These are phyloP conservation scores for Acronicta aceris DNA, from an alignment of 2,888 invertebrate species.

Conservation along the genomic window DNA sequence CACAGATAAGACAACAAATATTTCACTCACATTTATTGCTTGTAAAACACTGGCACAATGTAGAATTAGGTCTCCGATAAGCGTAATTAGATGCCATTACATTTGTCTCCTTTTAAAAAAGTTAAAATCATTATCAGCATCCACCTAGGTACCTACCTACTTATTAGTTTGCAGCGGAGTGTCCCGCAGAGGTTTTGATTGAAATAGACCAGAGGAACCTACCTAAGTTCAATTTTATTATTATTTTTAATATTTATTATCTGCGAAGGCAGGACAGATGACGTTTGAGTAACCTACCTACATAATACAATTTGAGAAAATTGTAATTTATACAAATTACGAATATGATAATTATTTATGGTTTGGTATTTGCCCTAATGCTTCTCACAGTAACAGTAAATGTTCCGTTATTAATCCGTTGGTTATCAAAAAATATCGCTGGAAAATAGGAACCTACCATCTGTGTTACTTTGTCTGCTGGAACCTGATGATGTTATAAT, in stretches of 20 bases:
- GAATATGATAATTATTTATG: conserved; percentile 6
- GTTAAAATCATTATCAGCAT: too few relatives aligned
- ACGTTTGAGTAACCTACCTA: too few relatives aligned
- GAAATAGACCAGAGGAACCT: conserved; percentile 18
- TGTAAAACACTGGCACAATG: conserved; percentile 40
- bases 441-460: conserved; percentile 9
- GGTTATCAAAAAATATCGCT: conserved; percentile 5
- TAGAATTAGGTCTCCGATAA: conserved; percentile 51
- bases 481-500: not conserved
- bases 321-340: conserved; percentile 2
- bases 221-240: conserved; percentile 1
- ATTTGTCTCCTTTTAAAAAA: conserved; percentile 1
- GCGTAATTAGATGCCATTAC: conserved; percentile 42
- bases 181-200: conserved; percentile 16
- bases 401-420: conserved; percentile 15
- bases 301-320: not conserved
- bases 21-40: conserved; percentile 26
- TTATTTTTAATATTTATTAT: not conserved
- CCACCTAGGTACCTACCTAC: not conserved
- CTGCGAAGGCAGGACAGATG: not conserved
- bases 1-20: conserved; percentile 37
- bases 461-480: not conserved
- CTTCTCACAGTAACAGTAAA: conserved; percentile 7
- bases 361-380: conserved; percentile 3
- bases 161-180: conserved; percentile 1